These are phyloP conservation scores for Agriotes lineatus DNA, from an alignment of 2,888 invertebrate species.

Conservation along the genomic window DNA sequence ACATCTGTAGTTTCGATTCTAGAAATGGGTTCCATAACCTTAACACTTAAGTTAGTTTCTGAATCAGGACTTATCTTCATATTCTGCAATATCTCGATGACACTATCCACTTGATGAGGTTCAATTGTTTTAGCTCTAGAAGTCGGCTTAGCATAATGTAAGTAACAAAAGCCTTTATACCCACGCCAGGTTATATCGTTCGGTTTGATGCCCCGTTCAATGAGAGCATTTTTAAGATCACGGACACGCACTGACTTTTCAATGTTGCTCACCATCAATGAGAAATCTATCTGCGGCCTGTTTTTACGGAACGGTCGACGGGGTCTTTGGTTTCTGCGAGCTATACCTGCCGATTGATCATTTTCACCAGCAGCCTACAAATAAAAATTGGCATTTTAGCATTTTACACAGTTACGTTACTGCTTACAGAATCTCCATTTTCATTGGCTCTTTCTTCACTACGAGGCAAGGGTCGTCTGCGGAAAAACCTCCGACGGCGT, in stretches of 20 bases:
- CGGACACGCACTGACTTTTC: constrained; percentile 78
- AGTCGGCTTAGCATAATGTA: constrained; percentile 80
- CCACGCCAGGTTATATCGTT: constrained; percentile 79
- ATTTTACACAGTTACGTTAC: too few relatives aligned
- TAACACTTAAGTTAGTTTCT: constrained; percentile 61
- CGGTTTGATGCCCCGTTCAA: constrained; percentile 81
- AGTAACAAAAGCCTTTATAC: constrained; percentile 66
- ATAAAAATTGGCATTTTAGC: too few relatives aligned
- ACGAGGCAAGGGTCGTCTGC: constrained; percentile 58
- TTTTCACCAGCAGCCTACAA: constrained; percentile 14
- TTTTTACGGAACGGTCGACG: constrained; percentile 42
- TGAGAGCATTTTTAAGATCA: constrained; percentile 81
- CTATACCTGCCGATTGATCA: constrained; percentile 11
- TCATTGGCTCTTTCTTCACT: constrained; percentile 54
- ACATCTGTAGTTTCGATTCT: too few relatives aligned
- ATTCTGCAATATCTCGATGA: constrained; percentile 67
- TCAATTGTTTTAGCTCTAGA: constrained; percentile 33
- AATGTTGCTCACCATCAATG: constrained; percentile 78
- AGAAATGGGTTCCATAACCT: constrained; percentile 69
- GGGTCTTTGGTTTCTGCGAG: constrained; percentile 19
- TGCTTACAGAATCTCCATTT: constrained; percentile 52
- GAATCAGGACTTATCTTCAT: constrained; percentile 63
- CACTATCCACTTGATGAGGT: constrained; percentile 62
- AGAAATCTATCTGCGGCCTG: constrained; percentile 57
- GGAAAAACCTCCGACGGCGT: constrained; percentile 43